Evolutionary conservation across 2,888 invertebrate genomes (phyloP).

Genomic region (Drosophila aldrichi): DNA sequence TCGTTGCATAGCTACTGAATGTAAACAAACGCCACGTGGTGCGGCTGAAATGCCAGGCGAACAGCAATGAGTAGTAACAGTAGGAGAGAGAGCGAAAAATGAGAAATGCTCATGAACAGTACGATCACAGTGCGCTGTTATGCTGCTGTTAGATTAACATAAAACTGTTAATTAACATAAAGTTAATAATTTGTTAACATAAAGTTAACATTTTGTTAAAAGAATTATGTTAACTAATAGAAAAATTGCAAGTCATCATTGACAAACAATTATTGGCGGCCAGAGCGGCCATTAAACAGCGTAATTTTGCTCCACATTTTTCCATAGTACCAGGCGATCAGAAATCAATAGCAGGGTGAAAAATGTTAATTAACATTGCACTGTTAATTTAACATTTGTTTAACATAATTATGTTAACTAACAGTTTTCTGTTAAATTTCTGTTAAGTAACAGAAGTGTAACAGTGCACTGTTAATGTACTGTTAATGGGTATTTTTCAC

Average conservation of each 20-base stretch:
- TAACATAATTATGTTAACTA: too few species aligned
- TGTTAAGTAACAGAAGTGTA: neutral
- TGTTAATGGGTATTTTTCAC: neutral
- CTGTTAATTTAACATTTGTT: neutral
- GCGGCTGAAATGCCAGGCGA: neutral
- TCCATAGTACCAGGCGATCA: neutral
- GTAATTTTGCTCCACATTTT: too few species aligned
- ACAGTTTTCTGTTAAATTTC: neutral
- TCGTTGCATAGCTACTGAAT: neutral
- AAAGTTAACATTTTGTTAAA: neutral
- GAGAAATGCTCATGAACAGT: neutral
- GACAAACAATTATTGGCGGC: neutral
- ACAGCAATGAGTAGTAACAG: neutral
- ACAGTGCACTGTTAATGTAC: neutral
- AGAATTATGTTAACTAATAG: neutral
- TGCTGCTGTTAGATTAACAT: neutral
- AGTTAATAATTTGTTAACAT: neutral
- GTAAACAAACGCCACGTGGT: too few species aligned
- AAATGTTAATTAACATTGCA: neutral
- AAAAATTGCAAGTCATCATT: neutral
- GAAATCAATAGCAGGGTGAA: neutral
- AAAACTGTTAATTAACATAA: neutral
- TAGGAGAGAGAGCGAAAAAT: neutral
- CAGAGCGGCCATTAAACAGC: too few species aligned
- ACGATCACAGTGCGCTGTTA: neutral